Base-by-base conservation (phyloP, 1,140 invertebrate species). In the Marisa cornuarietis region DNA sequence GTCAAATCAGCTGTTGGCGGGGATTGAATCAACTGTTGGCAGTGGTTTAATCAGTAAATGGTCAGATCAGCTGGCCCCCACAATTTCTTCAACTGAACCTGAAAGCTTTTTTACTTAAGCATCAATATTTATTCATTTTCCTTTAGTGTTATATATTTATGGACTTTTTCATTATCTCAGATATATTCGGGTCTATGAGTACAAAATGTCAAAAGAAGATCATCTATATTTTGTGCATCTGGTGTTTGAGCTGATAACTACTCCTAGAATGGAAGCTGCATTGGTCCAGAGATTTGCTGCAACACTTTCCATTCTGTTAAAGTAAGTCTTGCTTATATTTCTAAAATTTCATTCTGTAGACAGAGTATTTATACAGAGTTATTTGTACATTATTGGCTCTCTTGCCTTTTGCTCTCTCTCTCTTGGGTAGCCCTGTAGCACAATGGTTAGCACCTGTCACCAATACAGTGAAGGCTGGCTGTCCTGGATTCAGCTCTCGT, bases 131-230 rank as follows among this genome's bases (percentile, higher is more conserved):
- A 58, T 58, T 58, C 16, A 4, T 58, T 58, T 18, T n/a, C 3
- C 31, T 9, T 16, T n/a, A 16, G n/a, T 31, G 6, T 22, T 42
- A 26, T 26, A n/a, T n/a, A 42, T 42, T 73, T n/a, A 52, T 2
- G 13, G 31, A 42, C 31, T 42, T 42, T 42, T 42, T 42, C 31
- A 42, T 42, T 42, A 4, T 6, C 31, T 42, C 83, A 93, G 92
- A 85, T 97, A 96, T 86, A 94, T 97, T 54, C 93, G 94, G 84
- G 90, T 97, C 49, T 97, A 97, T 92, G 96, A 96, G 20, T 89
- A 95, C 81, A 96, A 95, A 87, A 97, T 98, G 91, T 94, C 94
- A 5, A 98, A 98, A 91, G 94, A 95, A 85, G 96, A 98, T 90
- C 97, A 99, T 88, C 93, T 98, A 42, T 88, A 92, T n/a, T 93